Evolutionary conservation across 2,888 invertebrate genomes (phyloP), one percentile per base, ranked within the genome.

Genomic region (Steinernema hermaphroditum): DNA sequence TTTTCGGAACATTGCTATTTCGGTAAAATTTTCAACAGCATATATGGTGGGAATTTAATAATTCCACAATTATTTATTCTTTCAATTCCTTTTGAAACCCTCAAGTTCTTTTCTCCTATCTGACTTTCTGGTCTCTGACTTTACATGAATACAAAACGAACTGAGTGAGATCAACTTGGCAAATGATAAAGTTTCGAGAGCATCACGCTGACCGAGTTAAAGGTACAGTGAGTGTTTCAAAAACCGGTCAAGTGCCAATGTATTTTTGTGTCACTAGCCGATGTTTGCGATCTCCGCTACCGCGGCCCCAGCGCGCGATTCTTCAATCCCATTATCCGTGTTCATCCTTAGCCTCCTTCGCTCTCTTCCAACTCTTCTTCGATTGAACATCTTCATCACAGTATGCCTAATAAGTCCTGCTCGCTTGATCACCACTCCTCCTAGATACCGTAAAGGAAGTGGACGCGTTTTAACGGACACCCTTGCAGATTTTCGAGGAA

Each of bases 181-280:
- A n/a, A n/a, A n/a, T n/a, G 37, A 12, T 37, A 12, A 37, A 37
- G 6, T 37, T 37, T 37, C 37, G 12, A 37, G 12, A 37, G 4
- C 37, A 4, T 37, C 37, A 4, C 37, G 12, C 37, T 37, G 37
- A 8, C n/a, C 37, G 37, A 12, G 37, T 12, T 12, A 8, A 8
- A 37, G 37, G 12, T 37, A 37, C 22, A 54, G 54, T 12, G 54
- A 27, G 27, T 19, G 4, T 14, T 16, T 22, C 62, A 27, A 32
- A 62, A 62, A 62, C 62, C 62, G 62, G 62, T 62, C 62, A 62
- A 62, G 62, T 62, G 62, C 27, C 62, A 62, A 24, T 29, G 62
- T 62, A 62, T 62, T 62, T 62, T 62, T 62, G 62, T 62, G 62
- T 62, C 62, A 29, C 62, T 62, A 62, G 62, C 62, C 32, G 62